A percentile compares a stretch with the other conserved stretches of the same genome.
These are phyloP conservation scores for Neodiprion fabricii DNA, from an alignment of 1,140 invertebrate species.

Conservation along the genomic window DNA sequence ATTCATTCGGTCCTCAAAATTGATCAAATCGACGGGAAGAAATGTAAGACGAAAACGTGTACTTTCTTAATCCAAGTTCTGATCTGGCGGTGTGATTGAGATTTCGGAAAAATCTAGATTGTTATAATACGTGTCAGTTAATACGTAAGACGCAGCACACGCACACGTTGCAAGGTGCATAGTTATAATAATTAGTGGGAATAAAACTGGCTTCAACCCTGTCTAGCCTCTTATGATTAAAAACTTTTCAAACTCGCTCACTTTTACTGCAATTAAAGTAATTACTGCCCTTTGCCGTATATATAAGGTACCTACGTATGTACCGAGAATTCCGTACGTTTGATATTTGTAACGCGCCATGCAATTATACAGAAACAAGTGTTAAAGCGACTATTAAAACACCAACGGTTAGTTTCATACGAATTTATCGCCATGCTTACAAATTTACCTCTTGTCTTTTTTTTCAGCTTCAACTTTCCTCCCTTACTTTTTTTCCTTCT, in stretches of 20 bases:
- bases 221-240: background rate
- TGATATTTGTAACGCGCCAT: slow-evolving; percentile 37
- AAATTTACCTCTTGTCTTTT: background rate
- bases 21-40: no score
- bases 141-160: background rate
- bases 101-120: no score
- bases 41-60: no score
- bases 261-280: slow-evolving; percentile 52
- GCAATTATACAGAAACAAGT: slow-evolving; percentile 48
- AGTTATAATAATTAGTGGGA: slow-evolving; percentile 7
- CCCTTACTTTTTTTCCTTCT: no score
- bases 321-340: background rate
- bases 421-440: slow-evolving; percentile 17
- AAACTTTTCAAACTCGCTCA: slow-evolving; percentile 15
- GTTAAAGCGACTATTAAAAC: slow-evolving; percentile 46
- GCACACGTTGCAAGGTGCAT: background rate
- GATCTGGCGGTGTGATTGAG: no score
- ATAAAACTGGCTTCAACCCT: slow-evolving; percentile 1
- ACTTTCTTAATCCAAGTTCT: no score
- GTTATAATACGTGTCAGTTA: no score
- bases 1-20: no score
- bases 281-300: slow-evolving; percentile 38
- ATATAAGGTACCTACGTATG: slow-evolving; percentile 9
- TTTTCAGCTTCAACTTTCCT: no score
- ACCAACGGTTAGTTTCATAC: slow-evolving; percentile 43